Base-by-base conservation (phyloP, 2,888 invertebrate genomes). In the Sphaeridia pumilis region DNA sequence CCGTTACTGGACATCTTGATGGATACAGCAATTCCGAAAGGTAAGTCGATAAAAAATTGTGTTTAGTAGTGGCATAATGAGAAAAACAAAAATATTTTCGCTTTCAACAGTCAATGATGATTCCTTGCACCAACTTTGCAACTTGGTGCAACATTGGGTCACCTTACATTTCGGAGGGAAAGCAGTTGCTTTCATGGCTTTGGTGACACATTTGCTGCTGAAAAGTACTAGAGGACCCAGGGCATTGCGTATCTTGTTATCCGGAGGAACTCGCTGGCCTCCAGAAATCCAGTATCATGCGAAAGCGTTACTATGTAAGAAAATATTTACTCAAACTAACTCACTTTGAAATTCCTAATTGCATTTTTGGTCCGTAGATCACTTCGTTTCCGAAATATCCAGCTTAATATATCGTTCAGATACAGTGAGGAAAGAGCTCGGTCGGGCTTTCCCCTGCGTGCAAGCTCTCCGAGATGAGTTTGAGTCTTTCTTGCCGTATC, bases 161-260 rank as follows among this genome's bases (percentile, higher is more conserved):
- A 47, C 54, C 41, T 27, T 57, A 26, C 60, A 61, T 35, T 64
- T 63, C 47, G 58, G 59, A 1, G 58, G 58, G 1, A 54, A 56
- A 10, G 59, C 58, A 20, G 31, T 49, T 10, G 55, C 59, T 1
- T 50, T 64, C 21, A 45, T 61, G 10, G 62, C 62, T 1, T 52
- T 66, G 14, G 57, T 63, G 12, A 63, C 61, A 21, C 63, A 65
- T 57, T 50, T 64, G 12, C 59, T 65, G 28, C 41, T 65, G 20
- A 64, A 64, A 50, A 63, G 65, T 46, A 60, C 55, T 12, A 35
- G 58, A 20, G 62, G 62, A 26, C 59, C 62, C 1, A 52, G 51
- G 26, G 57, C 59, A 2, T 46, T 64, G 21, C 49, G 55, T 46
- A 58, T 62, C 27, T 48, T 64, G 3, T 56, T 64, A 50, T 49